Base-by-base conservation (phyloP, 2,888 invertebrate species). In the Schrankia costaestrigalis region DNA sequence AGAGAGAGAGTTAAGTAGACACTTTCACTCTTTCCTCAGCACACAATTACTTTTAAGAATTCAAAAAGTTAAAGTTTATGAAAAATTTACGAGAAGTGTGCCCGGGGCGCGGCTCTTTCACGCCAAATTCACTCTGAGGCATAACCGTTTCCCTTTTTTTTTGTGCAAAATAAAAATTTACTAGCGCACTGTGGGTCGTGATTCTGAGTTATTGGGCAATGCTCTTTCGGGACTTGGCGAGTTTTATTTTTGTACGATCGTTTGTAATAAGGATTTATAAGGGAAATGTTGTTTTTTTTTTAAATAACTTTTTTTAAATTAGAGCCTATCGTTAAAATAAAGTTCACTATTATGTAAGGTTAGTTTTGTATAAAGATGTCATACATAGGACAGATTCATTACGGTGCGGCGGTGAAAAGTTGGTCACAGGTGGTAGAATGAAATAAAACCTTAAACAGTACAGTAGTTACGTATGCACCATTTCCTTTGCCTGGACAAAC, bases 61-160 rank as follows among this genome's bases (percentile, higher is more conserved):
- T 6, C 12, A n/a, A n/a, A n/a, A n/a, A n/a, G n/a, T 30, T 26
- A 12, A 50, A 53, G 43, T 54, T 63, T 52, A 62, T 39, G 54
- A 46, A 36, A 55, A 63, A 60, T 64, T 67, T 65, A 63, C 62
- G 62, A 63, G 27, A 28, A 32, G 33, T 29, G 42, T 57, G 52
- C 59, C 48, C 50, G 45, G 49, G 55, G 48, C 53, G 56, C 53
- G 56, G 46, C 59, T 50, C 63, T 57, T 65, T 71, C 63, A 69
- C 69, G 60, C 59, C 64, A 66, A 73, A 71, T 73, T 71, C 72
- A 69, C 70, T 67, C 66, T 57, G 68, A 68, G 68, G 69, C 73
- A 79, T 79, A 81, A 78, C 81, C 65, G 75, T 82, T 80, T 80
- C 70, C 73, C 63, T 73, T 67, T 64, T 58, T 69, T 65, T 58